A percentile compares a stretch with the other conserved stretches of the same genome.
phyloP scores from a whole-genome alignment of 2,888 invertebrate species.

The Tetragonisca angustula region DNA sequence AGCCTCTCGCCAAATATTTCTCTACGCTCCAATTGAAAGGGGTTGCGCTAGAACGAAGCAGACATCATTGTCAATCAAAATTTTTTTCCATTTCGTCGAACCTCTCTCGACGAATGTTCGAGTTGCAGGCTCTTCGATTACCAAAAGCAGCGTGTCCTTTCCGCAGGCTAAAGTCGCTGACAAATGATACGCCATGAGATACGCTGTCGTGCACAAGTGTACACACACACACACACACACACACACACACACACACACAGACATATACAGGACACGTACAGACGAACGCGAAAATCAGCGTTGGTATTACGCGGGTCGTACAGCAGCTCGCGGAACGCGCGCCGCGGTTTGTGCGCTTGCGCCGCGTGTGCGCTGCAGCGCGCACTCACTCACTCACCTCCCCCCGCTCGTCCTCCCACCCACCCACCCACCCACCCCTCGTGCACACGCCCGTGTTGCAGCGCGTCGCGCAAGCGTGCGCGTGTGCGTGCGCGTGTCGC shows the following conservation, averaged over 20 bases:
- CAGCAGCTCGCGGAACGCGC: conserved; percentile 15
- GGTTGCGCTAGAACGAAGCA: too few species aligned
- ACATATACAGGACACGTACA: neutral
- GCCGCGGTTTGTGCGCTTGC: conserved; percentile 38
- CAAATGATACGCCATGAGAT: too few species aligned
- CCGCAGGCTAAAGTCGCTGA: conserved; percentile 3
- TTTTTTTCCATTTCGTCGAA: too few species aligned
- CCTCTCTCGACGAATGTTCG: neutral
- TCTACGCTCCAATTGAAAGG: too few species aligned
- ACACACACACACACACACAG: neutral
- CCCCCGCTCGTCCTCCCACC: neutral
- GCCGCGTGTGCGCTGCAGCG: conserved; percentile 57
- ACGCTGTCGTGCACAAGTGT: too few species aligned
- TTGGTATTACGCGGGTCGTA: conserved; percentile 33
- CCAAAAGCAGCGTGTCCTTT: conserved; percentile 49
- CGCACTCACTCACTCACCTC: conserved; percentile 30
- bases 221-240: neutral
- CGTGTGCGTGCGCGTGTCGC: conserved; percentile 63
- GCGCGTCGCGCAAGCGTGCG: conserved; percentile 47
- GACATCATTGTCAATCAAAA: too few species aligned
- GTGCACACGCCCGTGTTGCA: conserved; percentile 63
- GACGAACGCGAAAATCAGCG: conserved; percentile 22
- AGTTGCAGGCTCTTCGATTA: neutral
- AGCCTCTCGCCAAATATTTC: neutral
- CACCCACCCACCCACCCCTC: conserved; percentile 5